Evolutionary conservation across 2,797 vertebrate species (phyloP), one percentile per base, ranked within the genome.

Genomic region (Neosilurus hyrtlii): DNA sequence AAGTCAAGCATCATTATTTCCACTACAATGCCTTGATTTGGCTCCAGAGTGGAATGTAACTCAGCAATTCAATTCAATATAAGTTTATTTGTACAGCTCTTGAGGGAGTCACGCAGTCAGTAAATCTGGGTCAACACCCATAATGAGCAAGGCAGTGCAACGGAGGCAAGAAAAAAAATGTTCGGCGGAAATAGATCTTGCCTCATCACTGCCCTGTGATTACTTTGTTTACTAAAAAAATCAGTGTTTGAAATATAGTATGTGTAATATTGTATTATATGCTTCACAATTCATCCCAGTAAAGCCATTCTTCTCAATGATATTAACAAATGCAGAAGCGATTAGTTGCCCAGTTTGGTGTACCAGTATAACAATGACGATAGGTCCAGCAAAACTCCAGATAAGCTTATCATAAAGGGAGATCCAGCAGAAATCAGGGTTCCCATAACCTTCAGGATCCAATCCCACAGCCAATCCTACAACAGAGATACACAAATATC

Each of bases 341-440:
- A 62, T 22, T 37, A 72, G 37, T 24, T 22, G 51, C 18, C 24
- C 8, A 73, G 12, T 22, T 78, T 49, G 81, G 88, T 90, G 93
- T 95, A 99, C 98, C 97, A 97, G 91, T 82, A 99, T 93, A 87
- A 99, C 98, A 43, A 99, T 94, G 91, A 94, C 92, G 10, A 99
- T 95, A 61, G 98, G 97, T 89, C 98, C 97, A 74, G 98, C 98
- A 71, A 99, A 99, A 92, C 97, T 98, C 97, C 97, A 99, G 91
- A 99, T 94, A 86, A 99, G 97, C 88, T 98, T 99, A 90, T 99
- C 97, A 8, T 98, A 96, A 90, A 99, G 94, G 24, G 98, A 99
- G 90, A 99, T 97, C 98, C 97, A 99, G 88, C 98, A 99, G 90
- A 99, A 99, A 91, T 99, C 97, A 0, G 97, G 97, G 92, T 99